Evolutionary conservation across 2,888 invertebrate species (phyloP).

Genomic region (Cosmia pyralina): DNA sequence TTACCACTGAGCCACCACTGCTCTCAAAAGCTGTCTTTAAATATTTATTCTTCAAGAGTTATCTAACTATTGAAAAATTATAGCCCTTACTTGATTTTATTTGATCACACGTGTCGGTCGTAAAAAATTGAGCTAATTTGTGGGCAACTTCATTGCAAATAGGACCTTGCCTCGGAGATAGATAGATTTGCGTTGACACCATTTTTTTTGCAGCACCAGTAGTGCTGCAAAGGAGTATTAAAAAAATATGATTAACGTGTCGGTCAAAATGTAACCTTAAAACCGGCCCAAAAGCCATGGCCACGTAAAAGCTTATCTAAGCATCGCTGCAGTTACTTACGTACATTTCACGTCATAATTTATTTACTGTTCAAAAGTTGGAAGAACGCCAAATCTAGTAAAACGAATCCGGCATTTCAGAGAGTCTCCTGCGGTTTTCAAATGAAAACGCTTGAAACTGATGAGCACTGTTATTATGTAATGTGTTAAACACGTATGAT

Average conservation of each 20-base stretch:
- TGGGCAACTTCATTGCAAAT: too few species aligned
- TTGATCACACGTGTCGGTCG: too few species aligned
- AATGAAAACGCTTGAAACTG: conserved; percentile 68
- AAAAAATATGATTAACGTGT: background rate
- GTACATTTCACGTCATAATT: conserved; percentile 71
- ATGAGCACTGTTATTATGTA: conserved; percentile 63
- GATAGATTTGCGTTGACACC: background rate
- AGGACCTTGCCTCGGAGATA: too few species aligned
- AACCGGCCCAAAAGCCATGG: conserved; percentile 14
- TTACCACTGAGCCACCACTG: too few species aligned
- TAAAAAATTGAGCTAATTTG: too few species aligned
- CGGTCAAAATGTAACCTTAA: background rate
- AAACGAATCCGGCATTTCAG: conserved; percentile 74
- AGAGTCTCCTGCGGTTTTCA: conserved; percentile 71
- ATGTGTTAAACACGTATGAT: conserved; percentile 57
- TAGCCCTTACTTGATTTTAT: too few species aligned
- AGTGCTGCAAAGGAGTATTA: background rate
- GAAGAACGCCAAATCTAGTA: conserved; percentile 72
- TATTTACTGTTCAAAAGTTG: conserved; percentile 72
- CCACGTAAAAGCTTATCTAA: conserved; percentile 53
- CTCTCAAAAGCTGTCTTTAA: too few species aligned
- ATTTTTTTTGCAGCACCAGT: background rate
- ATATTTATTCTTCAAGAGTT: too few species aligned
- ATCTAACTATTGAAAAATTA: too few species aligned
- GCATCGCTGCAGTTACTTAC: conserved; percentile 60